These are phyloP conservation scores for Philotrypesis tridentata DNA, from an alignment of 1,140 invertebrate genomes.

Conservation along the genomic window DNA sequence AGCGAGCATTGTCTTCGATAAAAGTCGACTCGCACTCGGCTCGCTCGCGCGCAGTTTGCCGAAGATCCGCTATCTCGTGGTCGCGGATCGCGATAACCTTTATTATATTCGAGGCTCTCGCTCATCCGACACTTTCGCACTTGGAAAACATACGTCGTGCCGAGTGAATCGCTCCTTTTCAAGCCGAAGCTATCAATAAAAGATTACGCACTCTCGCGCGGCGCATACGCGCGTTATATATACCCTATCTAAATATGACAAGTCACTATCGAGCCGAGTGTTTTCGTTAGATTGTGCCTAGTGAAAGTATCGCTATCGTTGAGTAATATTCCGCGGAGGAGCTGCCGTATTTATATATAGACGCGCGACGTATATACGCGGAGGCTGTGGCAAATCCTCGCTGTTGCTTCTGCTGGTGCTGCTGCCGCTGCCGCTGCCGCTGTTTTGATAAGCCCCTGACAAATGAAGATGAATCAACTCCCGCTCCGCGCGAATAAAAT, in stretches of 20 bases:
- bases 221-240: neutral
- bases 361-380: no score
- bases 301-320: constrained; percentile 3
- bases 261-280: neutral
- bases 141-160: neutral
- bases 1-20: neutral
- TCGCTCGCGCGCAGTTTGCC: no score
- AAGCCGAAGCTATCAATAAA: neutral
- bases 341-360: no score
- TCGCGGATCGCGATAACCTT: no score
- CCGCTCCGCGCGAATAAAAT: constrained; percentile 2
- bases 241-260: neutral
- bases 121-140: neutral
- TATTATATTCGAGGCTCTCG: neutral
- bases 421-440: no score
- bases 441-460: constrained; percentile 50
- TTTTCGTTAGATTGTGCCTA: neutral
- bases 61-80: no score
- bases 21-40: no score
- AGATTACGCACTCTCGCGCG: neutral
- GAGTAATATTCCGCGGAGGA: constrained; percentile 50
- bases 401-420: no score
- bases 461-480: constrained; percentile 54
- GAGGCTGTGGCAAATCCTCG: neutral
- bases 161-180: neutral